Percentiles rank a stretch among this genome's conserved stretches.
These are phyloP conservation scores for Brachionus angularis DNA, from an alignment of 1,140 invertebrate genomes.

Conservation along the genomic window DNA sequence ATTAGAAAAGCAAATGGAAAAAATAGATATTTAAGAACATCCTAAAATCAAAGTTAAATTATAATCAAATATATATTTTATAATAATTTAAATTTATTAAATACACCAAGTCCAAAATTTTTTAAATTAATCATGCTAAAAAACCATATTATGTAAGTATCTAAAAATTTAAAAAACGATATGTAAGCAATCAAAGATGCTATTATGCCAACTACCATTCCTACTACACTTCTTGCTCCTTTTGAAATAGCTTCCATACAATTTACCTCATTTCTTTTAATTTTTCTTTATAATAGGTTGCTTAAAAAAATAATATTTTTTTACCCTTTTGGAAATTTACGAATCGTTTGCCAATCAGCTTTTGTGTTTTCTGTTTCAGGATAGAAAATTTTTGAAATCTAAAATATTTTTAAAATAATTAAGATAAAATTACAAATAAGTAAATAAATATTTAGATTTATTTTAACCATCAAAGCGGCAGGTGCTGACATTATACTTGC, in stretches of 20 bases:
- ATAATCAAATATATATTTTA: not conserved
- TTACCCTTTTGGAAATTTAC: not conserved
- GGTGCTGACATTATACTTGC: conserved; percentile 46
- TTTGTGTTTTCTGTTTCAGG: conserved; percentile 41
- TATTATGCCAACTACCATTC: conserved; percentile 23
- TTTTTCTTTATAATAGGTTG: too few relatives aligned
- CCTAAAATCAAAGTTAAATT: not conserved
- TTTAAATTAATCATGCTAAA: not conserved
- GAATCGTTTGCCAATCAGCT: not conserved
- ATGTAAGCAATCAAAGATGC: conserved; percentile 45
- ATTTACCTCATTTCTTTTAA: not conserved
- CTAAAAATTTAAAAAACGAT: conserved; percentile 45
- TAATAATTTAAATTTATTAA: too few relatives aligned
- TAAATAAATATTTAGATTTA: too few relatives aligned
- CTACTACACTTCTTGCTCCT: not conserved
- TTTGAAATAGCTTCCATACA: not conserved
- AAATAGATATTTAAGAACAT: not conserved
- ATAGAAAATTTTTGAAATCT: conserved; percentile 44
- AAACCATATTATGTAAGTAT: conserved; percentile 47
- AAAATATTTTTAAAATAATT: too few relatives aligned
- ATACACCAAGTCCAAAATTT: not conserved
- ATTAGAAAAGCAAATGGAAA: not conserved
- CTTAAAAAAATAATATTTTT: not conserved
- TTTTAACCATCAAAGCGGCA: conserved; percentile 30
- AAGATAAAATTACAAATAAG: too few relatives aligned